Evolutionary conservation across 2,113 vertebrate species (phyloP).

Genomic region (Zosterops japonicus): DNA sequence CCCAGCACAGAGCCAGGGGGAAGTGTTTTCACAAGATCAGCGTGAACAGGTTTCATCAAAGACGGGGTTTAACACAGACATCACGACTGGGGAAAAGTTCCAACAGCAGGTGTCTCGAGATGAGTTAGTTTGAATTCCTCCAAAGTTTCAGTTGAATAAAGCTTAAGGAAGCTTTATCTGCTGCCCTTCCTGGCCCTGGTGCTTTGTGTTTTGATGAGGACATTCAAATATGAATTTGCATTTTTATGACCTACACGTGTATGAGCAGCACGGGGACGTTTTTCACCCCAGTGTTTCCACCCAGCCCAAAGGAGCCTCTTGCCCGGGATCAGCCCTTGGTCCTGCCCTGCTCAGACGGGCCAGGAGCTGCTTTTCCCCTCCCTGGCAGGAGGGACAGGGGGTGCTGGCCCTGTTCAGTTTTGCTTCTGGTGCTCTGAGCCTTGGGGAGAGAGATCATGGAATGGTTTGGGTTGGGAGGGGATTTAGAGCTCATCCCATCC

Average conservation of each 20-base stretch:
- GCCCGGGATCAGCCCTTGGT: background rate
- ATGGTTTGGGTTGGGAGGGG: background rate
- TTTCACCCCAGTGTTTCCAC: background rate
- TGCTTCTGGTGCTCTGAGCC: background rate
- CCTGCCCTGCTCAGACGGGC: background rate
- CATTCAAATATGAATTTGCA: background rate
- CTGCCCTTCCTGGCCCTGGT: background rate
- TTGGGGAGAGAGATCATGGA: too few species aligned
- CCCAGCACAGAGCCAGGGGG: background rate
- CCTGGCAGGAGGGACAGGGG: background rate
- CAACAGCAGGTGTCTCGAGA: background rate
- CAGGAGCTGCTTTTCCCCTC: background rate
- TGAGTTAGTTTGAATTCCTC: background rate
- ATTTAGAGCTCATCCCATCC: rapidly evolving
- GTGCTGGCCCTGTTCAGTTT: background rate
- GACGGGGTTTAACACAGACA: background rate
- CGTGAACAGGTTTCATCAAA: background rate
- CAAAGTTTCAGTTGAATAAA: background rate
- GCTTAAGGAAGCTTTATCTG: background rate
- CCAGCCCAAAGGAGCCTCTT: background rate
- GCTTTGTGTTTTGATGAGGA: background rate
- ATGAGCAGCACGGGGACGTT: rapidly evolving
- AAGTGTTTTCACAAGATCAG: background rate
- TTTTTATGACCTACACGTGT: background rate
- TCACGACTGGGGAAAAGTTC: background rate